Conservation (phyloP, 2,113 vertebrate genomes). For the Equus quagga region DNA sequence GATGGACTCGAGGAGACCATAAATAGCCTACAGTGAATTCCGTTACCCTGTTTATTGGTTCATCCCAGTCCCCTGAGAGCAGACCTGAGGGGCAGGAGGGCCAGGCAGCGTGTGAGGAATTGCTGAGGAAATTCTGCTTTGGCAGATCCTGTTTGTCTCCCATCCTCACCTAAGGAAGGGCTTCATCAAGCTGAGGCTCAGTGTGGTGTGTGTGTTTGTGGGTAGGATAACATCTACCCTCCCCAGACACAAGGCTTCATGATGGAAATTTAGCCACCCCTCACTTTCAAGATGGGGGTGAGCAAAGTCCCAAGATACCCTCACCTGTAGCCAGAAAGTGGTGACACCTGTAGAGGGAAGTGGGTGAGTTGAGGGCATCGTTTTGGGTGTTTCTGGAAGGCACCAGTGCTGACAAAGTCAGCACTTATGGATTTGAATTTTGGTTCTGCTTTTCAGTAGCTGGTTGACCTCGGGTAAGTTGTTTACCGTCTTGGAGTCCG, state of each 20-base stretch:
- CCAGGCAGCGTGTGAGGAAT: rapidly evolving
- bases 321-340: background rate
- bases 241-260: background rate
- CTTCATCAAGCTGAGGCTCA: background rate
- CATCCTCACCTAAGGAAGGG: background rate
- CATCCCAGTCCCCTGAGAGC: background rate
- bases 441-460: background rate
- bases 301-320: background rate
- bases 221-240: background rate
- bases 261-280: background rate
- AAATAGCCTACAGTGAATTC: conserved; percentile 35
- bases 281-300: background rate
- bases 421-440: background rate
- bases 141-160: no score
- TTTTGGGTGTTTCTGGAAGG: background rate
- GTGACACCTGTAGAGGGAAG: background rate
- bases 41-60: background rate
- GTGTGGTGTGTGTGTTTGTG: background rate
- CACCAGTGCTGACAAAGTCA: background rate
- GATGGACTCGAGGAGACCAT: background rate
- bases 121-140: background rate
- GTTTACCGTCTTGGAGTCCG: background rate
- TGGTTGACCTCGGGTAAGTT: background rate
- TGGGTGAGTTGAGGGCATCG: background rate
- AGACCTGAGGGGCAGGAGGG: background rate